phyloP scores from a whole-genome alignment of 2,797 vertebrate genomes.

The Amblyopsis hoosieri region DNA sequence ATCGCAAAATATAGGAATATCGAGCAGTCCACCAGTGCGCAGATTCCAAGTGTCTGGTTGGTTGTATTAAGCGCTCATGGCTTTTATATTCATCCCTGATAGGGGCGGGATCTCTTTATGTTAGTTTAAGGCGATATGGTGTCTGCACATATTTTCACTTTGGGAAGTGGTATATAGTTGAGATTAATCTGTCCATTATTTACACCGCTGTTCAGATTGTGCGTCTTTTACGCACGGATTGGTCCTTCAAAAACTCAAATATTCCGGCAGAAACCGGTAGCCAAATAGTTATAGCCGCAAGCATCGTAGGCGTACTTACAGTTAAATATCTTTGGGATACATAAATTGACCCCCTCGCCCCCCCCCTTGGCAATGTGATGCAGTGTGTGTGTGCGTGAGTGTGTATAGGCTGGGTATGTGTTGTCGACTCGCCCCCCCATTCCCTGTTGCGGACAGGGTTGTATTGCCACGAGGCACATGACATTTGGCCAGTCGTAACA shows the following conservation, averaged over 20 bases:
- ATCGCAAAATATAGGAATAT: slow-evolving; percentile 51
- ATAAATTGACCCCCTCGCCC: too few relatives aligned
- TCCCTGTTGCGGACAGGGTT: too few relatives aligned
- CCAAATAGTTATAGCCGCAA: too few relatives aligned
- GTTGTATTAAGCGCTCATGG: slow-evolving; percentile 21
- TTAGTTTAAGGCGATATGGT: slow-evolving; percentile 34
- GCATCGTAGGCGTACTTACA: too few relatives aligned
- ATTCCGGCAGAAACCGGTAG: not conserved
- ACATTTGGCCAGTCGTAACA: slow-evolving; percentile 67
- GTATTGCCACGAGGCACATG: too few relatives aligned
- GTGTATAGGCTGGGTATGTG: too few relatives aligned
- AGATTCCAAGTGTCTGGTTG: slow-evolving; percentile 35
- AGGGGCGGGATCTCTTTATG: slow-evolving; percentile 55
- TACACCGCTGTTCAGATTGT: not conserved
- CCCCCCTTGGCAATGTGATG: too few relatives aligned
- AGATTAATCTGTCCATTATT: not conserved
- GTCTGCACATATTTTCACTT: slow-evolving; percentile 19
- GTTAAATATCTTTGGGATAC: too few relatives aligned
- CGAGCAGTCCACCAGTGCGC: slow-evolving; percentile 35
- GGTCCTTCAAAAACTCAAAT: not conserved
- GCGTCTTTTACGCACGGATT: slow-evolving; percentile 31
- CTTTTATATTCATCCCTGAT: slow-evolving; percentile 61
- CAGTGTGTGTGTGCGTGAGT: too few relatives aligned
- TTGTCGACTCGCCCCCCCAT: too few relatives aligned
- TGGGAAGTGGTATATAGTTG: not conserved